Conservation (phyloP, 2,888 invertebrate species). For the Cheilosia soror region DNA sequence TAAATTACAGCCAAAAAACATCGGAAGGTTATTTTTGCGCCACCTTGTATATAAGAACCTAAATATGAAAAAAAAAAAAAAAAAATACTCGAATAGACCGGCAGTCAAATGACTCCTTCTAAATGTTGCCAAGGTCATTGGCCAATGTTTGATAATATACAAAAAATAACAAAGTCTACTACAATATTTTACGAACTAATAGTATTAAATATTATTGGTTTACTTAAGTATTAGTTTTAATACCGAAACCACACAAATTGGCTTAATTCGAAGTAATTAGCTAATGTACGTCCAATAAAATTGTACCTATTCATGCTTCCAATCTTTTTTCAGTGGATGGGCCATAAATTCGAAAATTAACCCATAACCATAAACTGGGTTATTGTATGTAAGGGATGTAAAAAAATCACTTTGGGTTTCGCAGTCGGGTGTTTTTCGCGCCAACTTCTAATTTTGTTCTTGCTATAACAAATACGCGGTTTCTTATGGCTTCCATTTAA, state of each 20-base stretch:
- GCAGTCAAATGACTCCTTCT: too few relatives aligned
- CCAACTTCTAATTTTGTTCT: background rate
- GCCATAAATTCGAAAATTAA: conserved; percentile 39
- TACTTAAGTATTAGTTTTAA: background rate
- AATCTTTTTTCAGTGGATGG: background rate
- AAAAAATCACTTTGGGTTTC: conserved; percentile 10
- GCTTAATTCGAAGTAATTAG: conserved; percentile 23
- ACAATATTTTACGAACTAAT: too few relatives aligned
- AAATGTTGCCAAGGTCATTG: too few relatives aligned
- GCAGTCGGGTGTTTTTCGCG: background rate
- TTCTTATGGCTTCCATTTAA: conserved; percentile 23
- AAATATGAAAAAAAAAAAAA: too few relatives aligned
- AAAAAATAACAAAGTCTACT: too few relatives aligned
- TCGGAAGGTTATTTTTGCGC: too few relatives aligned
- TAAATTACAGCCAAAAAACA: too few relatives aligned
- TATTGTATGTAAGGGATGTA: conserved; percentile 18
- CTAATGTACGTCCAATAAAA: conserved; percentile 42
- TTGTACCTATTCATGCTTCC: background rate
- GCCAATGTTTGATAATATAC: too few relatives aligned
- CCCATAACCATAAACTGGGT: conserved; percentile 47
- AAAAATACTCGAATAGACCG: too few relatives aligned
- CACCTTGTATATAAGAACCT: too few relatives aligned
- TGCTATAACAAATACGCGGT: background rate
- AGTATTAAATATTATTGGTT: too few relatives aligned
- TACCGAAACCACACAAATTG: background rate